Evolutionary conservation across 53 echinoderm and acorn worm genomes (phyloP).

Genomic region (Temnopleurus reevesii): DNA sequence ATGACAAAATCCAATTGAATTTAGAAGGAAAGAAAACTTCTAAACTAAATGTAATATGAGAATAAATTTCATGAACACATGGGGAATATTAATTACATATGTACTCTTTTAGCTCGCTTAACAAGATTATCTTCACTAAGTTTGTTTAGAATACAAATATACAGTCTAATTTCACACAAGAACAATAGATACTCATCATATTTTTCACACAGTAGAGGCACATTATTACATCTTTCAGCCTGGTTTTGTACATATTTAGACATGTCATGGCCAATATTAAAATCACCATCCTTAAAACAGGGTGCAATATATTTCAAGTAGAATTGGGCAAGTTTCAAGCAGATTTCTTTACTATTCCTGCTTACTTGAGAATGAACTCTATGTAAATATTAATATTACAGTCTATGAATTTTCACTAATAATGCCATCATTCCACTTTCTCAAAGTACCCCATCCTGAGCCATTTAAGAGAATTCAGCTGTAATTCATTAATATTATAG

Average conservation of each 20-base stretch:
- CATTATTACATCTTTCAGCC: slow-evolving; percentile 32
- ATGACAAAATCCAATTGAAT: not conserved
- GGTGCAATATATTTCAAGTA: not conserved
- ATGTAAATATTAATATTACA: not conserved
- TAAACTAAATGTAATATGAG: not conserved
- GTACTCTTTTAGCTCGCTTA: too few species aligned
- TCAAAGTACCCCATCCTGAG: slow-evolving; percentile 14
- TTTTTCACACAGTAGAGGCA: slow-evolving; percentile 42
- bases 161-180: slow-evolving; percentile 19
- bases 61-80: not conserved
- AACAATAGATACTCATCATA: slow-evolving; percentile 28
- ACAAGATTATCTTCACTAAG: not conserved
- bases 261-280: slow-evolving; percentile 1
- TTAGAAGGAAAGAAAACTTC: not conserved
- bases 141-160: slow-evolving; percentile 50
- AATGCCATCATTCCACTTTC: not conserved
- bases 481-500: not conserved
- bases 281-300: not conserved
- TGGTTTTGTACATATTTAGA: not conserved
- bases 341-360: not conserved
- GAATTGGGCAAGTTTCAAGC: not conserved
- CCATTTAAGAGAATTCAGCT: not conserved
- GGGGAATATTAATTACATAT: too few species aligned
- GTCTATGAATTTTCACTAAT: not conserved
- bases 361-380: not conserved